Percentiles rank a stretch among this genome's conserved stretches.
phyloP scores from a whole-genome alignment of 1,140 invertebrate species.

The Lineus longissimus region DNA sequence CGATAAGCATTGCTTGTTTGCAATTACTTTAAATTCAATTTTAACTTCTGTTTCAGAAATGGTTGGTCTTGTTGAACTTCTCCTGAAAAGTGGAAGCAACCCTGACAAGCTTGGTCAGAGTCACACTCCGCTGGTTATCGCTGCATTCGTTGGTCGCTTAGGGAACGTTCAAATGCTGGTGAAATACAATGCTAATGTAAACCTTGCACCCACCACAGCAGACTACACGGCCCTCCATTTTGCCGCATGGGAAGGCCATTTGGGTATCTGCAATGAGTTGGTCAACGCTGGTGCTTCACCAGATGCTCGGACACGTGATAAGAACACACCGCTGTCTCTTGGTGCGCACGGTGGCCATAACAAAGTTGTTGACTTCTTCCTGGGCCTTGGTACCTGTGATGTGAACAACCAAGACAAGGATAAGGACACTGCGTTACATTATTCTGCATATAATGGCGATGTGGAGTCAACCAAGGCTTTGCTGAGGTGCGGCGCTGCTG shows the following conservation, averaged over 20 bases:
- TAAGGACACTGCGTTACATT: conserved; percentile 36
- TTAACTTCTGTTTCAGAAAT: no score
- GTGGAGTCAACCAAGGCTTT: conserved; percentile 25
- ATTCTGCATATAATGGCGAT: conserved; percentile 40
- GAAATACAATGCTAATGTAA: conserved; percentile 24
- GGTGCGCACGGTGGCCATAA: conserved; percentile 33
- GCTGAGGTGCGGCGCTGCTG: conserved; percentile 34
- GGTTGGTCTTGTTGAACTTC: no score
- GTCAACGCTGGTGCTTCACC: conserved; percentile 24
- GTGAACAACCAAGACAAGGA: conserved; percentile 43
- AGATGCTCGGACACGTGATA: conserved; percentile 30
- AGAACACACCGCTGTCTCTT: conserved; percentile 36
- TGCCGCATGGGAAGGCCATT: conserved; percentile 37
- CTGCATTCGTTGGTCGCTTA: conserved; percentile 22
- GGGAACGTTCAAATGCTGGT: conserved; percentile 25
- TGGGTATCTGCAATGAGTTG: conserved; percentile 23
- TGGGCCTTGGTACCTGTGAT: conserved; percentile 31
- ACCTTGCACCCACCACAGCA: conserved; percentile 15
- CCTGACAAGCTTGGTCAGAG: no score
- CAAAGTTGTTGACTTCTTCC: conserved; percentile 26
- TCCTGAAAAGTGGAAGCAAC: no score
- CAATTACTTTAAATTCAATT: no score
- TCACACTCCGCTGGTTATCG: conserved; percentile 25
- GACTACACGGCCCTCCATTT: conserved; percentile 35
- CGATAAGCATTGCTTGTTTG: no score